Evolutionary conservation across 2,113 vertebrate genomes (phyloP).

Genomic region (Myiopsitta monachus): DNA sequence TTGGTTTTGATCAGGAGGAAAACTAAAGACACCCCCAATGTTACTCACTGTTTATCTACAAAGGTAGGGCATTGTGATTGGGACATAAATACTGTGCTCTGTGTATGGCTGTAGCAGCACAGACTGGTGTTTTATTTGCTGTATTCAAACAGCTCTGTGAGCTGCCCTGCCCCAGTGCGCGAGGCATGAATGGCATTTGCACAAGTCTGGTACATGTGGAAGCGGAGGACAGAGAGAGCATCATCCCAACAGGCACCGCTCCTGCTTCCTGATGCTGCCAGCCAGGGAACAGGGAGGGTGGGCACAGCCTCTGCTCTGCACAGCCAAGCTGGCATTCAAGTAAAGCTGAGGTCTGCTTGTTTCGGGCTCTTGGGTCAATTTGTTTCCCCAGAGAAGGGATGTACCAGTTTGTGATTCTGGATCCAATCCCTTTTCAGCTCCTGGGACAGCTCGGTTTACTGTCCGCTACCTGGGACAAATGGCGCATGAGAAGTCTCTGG

Average conservation of each 20-base stretch:
- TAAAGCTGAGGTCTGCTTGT: background rate
- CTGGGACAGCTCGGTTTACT: background rate
- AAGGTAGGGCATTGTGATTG: background rate
- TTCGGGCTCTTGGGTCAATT: background rate
- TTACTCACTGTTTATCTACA: background rate
- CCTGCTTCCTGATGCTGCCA: background rate
- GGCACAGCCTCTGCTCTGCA: background rate
- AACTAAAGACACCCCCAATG: background rate
- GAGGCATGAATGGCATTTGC: background rate
- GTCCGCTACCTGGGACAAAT: background rate
- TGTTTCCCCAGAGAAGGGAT: background rate
- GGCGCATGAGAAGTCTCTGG: background rate
- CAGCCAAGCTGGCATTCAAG: background rate
- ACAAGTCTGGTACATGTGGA: background rate
- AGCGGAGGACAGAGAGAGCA: background rate
- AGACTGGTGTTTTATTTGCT: background rate
- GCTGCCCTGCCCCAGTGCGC: background rate
- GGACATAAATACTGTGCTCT: background rate
- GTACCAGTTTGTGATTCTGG: background rate
- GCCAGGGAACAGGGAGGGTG: background rate
- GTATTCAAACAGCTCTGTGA: background rate
- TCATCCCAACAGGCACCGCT: background rate
- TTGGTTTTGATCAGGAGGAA: constrained; percentile 36
- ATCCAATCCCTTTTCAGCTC: background rate
- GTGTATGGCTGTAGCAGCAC: background rate